Evolutionary conservation across 2,888 invertebrate genomes (phyloP), one percentile per base, ranked within the genome.

Genomic region (Dasypolia templi): DNA sequence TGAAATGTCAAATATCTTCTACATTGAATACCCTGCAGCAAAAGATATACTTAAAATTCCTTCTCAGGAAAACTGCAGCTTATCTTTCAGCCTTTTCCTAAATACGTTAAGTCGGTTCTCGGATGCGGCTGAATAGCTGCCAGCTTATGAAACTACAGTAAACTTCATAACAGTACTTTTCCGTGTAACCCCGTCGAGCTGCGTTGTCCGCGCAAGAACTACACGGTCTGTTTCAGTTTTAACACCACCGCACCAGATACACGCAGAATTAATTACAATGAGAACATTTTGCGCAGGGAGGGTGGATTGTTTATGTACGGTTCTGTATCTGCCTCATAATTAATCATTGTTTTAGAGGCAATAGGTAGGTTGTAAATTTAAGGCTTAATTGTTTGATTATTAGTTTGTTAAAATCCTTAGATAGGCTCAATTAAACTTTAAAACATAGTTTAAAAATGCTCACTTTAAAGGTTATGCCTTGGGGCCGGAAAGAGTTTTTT

Each of bases 261-360:
- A 44, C 53, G 61, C 42, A 72, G 73, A n/a, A 86, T 86, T 86
- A 86, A 74, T 84, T 58, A 68, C 68, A 9, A 64, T n/a, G 42
- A 56, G 67, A 35, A 49, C 32, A 63, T 39, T 59, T 51, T 69
- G 44, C 44, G 29, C 22, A 19, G 32, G 14, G n/a, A n/a, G 22
- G 22, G 29, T 66, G 39, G 29, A 32, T 58, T 62, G 53, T 66
- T 66, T 66, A 63, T 29, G 17, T 68, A 59, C 19, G 2, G 9
- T 3, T 17, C 3, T 53, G 5, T 46, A 42, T 26, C 26, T 42
- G 17, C 26, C n/a, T n/a, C 42, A 29, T 51, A 14, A 26, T 42
- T 29, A 19, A n/a, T n/a, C n/a, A 32, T 35, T 35, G 12, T 19
- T 59, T 56, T 17, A 56, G 11, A 9, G 5, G 11, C n/a, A 29